Evolutionary conservation across 2,888 invertebrate genomes (phyloP), one percentile per base, ranked within the genome.

Genomic region (Tortricodes alternella): DNA sequence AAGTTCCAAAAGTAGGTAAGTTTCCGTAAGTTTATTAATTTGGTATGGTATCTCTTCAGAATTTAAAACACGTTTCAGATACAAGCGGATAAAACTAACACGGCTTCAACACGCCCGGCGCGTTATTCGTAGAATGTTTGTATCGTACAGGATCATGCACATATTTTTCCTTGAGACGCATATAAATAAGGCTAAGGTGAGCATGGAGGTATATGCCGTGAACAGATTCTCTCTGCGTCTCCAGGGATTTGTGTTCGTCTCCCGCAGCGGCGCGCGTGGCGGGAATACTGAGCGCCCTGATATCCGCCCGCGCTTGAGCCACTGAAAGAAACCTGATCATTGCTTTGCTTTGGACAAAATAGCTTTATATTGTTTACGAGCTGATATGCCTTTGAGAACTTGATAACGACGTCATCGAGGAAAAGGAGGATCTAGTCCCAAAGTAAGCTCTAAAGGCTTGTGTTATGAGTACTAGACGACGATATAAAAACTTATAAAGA

Each of bases 231-330:
- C 50, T 68, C 73, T 65, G 71, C 72, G 72, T 78, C 85, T 78
- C 78, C 60, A 59, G 80, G 84, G 87, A 86, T 87, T 88, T 87
- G 85, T 87, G 83, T 83, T 80, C 79, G 81, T 83, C 79, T 81
- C 78, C 85, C 85, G 73, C 83, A 79, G 74, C 73, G 73, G 41
- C 71, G 64, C 73, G 85, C 89, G 89, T 89, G 89, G 77, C 73
- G 62, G 59, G 86, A 88, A 85, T 89, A 80, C 74, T 58, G 62
- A 69, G 56, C 56, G 56, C 18, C 16, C 62, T 66, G 74, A 75
- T 70, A 73, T 68, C 66, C 62, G 70, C 66, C 61, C 46, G 58
- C 57, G 37, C 35, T 46, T 53, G 62, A 59, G 60, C 46, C 39
- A 60, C 56, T 58, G 55, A 61, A 58, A 62, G 55, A 61, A 62